Conservation (phyloP, 2,113 vertebrate genomes). For the Pungitius pungitius region DNA sequence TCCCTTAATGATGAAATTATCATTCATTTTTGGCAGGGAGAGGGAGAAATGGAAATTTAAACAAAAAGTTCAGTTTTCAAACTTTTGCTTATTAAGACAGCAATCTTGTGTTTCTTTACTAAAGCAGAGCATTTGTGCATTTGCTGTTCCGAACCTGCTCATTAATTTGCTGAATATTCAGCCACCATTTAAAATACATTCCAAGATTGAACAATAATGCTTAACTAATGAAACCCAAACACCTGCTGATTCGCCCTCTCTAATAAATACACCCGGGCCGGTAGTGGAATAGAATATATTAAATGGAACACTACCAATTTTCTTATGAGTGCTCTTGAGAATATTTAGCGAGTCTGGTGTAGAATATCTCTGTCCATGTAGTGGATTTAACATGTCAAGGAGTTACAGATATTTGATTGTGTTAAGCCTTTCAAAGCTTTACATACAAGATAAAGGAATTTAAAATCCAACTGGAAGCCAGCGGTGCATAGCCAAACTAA, state of each 20-base stretch:
- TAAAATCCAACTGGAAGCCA: slow-evolving; percentile 37
- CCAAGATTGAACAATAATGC: slow-evolving; percentile 18
- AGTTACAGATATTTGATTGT: slow-evolving; percentile 43
- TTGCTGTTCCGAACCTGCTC: not conserved
- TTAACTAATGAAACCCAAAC: slow-evolving; percentile 32
- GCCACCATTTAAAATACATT: slow-evolving; percentile 26
- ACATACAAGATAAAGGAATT: slow-evolving; percentile 58
- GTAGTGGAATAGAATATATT: slow-evolving; percentile 10
- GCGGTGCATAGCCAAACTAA: slow-evolving; percentile 33
- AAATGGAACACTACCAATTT: slow-evolving; percentile 36
- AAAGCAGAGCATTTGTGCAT: slow-evolving; percentile 18
- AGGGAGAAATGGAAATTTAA: slow-evolving; percentile 1
- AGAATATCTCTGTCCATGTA: slow-evolving; percentile 34
- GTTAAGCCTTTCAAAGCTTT: slow-evolving; percentile 59
- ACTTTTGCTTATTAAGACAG: slow-evolving; percentile 16
- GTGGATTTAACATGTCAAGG: slow-evolving; percentile 64
- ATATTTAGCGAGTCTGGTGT: slow-evolving; percentile 49
- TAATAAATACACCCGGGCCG: slow-evolving; percentile 32
- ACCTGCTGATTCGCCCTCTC: slow-evolving; percentile 24
- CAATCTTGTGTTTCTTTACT: not conserved
- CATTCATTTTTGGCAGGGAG: slow-evolving; percentile 34
- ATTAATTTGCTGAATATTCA: slow-evolving; percentile 33
- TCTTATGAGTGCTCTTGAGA: slow-evolving; percentile 38
- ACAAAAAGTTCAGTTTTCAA: slow-evolving; percentile 10
- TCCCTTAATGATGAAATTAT: slow-evolving; percentile 61